Percentiles rank a stretch among this genome's conserved stretches.
Evolutionary conservation across 2,888 invertebrate genomes (phyloP).

Genomic region (Hydropsyche betteni): DNA sequence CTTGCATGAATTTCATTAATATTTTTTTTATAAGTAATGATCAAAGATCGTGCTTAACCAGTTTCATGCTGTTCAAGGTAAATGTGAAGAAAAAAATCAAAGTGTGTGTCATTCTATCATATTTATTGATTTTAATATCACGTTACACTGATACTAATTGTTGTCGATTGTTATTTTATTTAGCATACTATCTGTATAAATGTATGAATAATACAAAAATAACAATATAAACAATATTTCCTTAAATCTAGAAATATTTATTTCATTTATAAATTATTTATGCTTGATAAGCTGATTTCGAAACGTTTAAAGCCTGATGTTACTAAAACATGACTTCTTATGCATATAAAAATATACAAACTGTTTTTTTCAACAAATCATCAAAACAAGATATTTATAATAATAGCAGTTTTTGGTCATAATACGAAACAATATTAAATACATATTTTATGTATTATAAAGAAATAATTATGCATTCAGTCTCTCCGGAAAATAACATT

Average conservation of each 20-base stretch:
- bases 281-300: neutral
- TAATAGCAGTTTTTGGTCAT: conserved; percentile 20
- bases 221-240: conserved; percentile 25
- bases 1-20: too few relatives aligned
- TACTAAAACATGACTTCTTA: too few relatives aligned
- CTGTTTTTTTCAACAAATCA: neutral
- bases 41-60: too few relatives aligned
- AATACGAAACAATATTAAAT: conserved; percentile 22
- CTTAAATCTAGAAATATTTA: conserved; percentile 17
- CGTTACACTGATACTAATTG: conserved; percentile 19
- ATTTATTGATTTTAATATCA: conserved; percentile 31
- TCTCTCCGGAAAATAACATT: conserved; percentile 1
- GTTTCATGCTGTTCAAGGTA: too few relatives aligned
- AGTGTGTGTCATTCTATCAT: neutral
- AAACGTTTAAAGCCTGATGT: conserved; percentile 18
- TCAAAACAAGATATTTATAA: conserved; percentile 8
- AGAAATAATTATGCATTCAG: conserved; percentile 28
- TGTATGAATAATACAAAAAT: conserved; percentile 30
- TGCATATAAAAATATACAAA: neutral
- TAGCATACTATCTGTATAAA: conserved; percentile 10
- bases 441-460: neutral
- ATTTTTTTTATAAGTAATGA: too few relatives aligned
- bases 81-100: too few relatives aligned
- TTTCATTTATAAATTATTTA: conserved; percentile 1
- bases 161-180: neutral